These are phyloP conservation scores for Drosophila virilis DNA, from an alignment of 1,140 invertebrate genomes.

Conservation along the genomic window DNA sequence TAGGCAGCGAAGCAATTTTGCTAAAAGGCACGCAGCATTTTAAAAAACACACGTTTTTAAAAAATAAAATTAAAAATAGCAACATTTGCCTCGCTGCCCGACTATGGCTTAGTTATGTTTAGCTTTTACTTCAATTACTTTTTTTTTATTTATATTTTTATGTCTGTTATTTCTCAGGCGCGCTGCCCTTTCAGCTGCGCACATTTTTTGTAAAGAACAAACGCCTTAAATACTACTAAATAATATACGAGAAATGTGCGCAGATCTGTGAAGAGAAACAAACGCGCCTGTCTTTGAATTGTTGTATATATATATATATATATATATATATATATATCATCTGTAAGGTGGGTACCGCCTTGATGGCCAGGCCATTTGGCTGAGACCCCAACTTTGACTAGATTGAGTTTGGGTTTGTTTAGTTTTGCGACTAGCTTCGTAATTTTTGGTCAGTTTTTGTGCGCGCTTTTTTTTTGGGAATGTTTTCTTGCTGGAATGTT, in stretches of 20 bases:
- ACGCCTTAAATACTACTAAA: constrained; percentile 76
- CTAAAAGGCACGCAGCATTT: constrained; percentile 84
- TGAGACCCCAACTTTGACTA: constrained; percentile 55
- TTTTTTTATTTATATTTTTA: constrained; percentile 19
- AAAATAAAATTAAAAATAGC: constrained; percentile 77
- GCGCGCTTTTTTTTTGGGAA: constrained; percentile 12
- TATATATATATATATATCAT: constrained; percentile 28
- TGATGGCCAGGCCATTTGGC: constrained; percentile 27
- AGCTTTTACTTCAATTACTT: constrained; percentile 7
- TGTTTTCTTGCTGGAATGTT: constrained; percentile 53
- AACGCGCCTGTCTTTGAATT: constrained; percentile 13
- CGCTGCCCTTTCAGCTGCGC: constrained; percentile 1
- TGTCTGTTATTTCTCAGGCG: not conserved
- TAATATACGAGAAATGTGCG: constrained; percentile 52
- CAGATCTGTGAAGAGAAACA: not conserved
- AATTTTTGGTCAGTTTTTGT: constrained; percentile 38
- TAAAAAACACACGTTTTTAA: constrained; percentile 82
- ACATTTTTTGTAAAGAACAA: constrained; percentile 61
- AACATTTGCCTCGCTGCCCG: constrained; percentile 48
- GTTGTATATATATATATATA: not conserved
- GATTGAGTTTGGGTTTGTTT: constrained; percentile 48
- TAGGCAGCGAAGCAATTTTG: constrained; percentile 59
- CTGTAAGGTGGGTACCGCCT: constrained; percentile 18
- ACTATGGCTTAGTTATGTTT: constrained; percentile 7
- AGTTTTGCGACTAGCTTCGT: constrained; percentile 61